These are phyloP conservation scores for Morbakka virulenta DNA, from an alignment of 30 jellyfish, hydroid and myxozoan genomes.

Conservation along the genomic window DNA sequence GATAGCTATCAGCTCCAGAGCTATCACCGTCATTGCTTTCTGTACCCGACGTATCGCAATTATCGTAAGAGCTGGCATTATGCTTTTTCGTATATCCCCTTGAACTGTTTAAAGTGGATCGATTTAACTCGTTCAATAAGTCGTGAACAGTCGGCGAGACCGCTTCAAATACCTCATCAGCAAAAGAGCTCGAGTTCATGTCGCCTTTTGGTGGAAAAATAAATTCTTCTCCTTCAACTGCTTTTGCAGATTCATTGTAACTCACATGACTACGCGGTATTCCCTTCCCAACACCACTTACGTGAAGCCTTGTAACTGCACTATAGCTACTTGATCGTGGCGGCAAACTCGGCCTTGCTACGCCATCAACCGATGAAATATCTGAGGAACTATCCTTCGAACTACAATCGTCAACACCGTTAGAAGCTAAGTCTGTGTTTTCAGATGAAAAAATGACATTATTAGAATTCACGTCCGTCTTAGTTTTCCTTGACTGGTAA, in stretches of 20 bases:
- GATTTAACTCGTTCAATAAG: conserved; percentile 58
- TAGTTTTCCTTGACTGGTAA: neutral
- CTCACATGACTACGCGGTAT: conserved; percentile 21
- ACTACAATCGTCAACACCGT: neutral
- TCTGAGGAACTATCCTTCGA: neutral
- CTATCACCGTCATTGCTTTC: conserved; percentile 42
- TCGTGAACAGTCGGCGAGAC: conserved; percentile 63
- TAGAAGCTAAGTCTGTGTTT: neutral
- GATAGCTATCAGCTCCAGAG: conserved; percentile 47
- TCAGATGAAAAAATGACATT: conserved; percentile 3
- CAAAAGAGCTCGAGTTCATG: conserved; percentile 26
- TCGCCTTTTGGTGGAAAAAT: conserved; percentile 15
- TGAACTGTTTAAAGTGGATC: conserved; percentile 64
- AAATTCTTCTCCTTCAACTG: neutral
- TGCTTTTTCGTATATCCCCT: neutral
- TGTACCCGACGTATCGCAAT: conserved; percentile 20
- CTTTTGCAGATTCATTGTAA: conserved; percentile 17
- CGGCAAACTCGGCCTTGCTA: conserved; percentile 51
- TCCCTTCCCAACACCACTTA: conserved; percentile 14
- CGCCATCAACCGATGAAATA: conserved; percentile 16
- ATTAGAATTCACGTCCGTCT: conserved; percentile 35
- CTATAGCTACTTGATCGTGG: conserved; percentile 69
- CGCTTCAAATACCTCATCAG: conserved; percentile 73
- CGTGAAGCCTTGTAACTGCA: conserved; percentile 63
- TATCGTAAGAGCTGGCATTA: conserved; percentile 58